Base-by-base conservation (phyloP, 1,140 invertebrate genomes). In the Periplaneta americana region DNA sequence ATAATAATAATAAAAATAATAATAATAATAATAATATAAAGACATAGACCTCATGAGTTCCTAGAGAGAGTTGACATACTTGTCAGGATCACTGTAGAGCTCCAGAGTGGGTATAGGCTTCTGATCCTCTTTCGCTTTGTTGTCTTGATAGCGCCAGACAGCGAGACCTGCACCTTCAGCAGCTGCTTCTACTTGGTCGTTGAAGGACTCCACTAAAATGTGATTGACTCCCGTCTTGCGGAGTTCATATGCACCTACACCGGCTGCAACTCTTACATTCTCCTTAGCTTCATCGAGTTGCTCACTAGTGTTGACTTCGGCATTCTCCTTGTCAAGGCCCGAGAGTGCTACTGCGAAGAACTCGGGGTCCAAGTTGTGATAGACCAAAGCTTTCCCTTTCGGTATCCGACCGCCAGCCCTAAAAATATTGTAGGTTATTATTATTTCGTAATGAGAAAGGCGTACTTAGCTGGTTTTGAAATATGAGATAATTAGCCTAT, bases 141-240 rank as follows among this genome's bases (percentile, higher is more conserved):
- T 89, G 81, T 93, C 92, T 85, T 93, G 92, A 86, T 94, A 95
- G 13, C 88, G 86, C 90, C 91, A 95, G 31, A 92, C 85, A 74
- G 91, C 90, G 79, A 96, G 87, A 31, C 88, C 86, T 39, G 91
- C 91, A 5, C 94, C 94, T 87, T 96, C 94, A 11, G 94, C 94
- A n/a, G 94, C 93, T 81, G 94, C 93, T 87, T 95, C 93, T 15
- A 93, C 90, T n/a, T n/a, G n/a, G 86, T 94, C 91, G 34, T 91
- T 92, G 88, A 95, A 93, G 1, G 92, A 90, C 86, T 95, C 95
- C 13, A 96, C 89, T 74, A 91, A 87, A 32, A 95, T 91, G 37
- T 90, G 84, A 9, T 88, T 89, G 28, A 93, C 91, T 2, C 91
- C 90, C 82, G 92, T 87, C 33, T 91, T 86, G 76, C 91, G 89